phyloP scores from a whole-genome alignment of 2,888 invertebrate genomes.

The Notodonta dromedarius region DNA sequence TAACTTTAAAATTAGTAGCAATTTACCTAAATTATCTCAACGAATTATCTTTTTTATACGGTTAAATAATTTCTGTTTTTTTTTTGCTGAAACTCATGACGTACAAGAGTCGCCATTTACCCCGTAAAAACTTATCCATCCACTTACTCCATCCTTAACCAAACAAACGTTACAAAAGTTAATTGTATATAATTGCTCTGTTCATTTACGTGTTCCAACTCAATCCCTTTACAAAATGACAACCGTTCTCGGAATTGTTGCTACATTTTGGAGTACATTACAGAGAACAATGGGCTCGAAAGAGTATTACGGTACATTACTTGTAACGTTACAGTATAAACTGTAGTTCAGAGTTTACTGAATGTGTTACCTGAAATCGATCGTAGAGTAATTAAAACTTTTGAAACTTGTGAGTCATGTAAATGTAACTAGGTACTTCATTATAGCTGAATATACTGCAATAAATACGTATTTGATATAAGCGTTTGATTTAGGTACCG shows the following conservation, averaged over 20 bases:
- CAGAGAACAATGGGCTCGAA: not conserved
- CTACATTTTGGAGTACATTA: not conserved
- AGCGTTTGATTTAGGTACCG: no score
- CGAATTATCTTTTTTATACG: no score
- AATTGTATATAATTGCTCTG: not conserved
- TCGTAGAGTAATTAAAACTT: no score
- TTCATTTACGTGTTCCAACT: not conserved
- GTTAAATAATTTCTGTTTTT: no score
- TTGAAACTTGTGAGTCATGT: no score
- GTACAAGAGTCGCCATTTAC: not conserved
- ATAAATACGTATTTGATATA: no score
- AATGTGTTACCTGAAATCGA: not conserved
- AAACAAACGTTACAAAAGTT: not conserved
- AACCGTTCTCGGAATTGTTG: not conserved
- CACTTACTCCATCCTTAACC: no score
- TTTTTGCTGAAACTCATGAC: not conserved
- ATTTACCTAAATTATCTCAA: no score
- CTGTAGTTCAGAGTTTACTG: not conserved
- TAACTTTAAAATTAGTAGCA: no score
- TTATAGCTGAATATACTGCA: no score
- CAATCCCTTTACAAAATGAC: not conserved
- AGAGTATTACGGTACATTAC: conserved; percentile 1
- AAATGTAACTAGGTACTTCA: no score
- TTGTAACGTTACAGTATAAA: not conserved
- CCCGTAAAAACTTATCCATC: not conserved